Conservation (phyloP, 2,113 vertebrate genomes). For the Talpa occidentalis region DNA sequence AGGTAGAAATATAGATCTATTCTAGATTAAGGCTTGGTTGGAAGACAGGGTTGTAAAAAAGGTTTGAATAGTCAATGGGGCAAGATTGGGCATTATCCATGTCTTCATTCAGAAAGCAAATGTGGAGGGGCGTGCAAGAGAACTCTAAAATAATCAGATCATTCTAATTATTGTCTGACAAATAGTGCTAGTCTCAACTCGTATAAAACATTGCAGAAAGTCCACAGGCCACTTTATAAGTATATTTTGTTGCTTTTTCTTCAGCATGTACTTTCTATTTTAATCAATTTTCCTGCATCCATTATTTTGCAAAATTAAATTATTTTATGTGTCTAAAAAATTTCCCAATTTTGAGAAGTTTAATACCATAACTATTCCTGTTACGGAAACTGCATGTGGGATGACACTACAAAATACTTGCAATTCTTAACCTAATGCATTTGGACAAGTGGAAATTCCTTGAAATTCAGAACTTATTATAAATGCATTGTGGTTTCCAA, state of each 20-base stretch:
- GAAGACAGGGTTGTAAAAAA: neutral
- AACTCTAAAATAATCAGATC: neutral
- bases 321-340: neutral
- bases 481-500: constrained; percentile 51
- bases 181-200: neutral
- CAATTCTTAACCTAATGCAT: constrained; percentile 28
- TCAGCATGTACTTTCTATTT: neutral
- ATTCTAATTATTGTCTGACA: no score
- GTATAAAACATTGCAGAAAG: neutral
- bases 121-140: neutral
- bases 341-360: constrained; percentile 57
- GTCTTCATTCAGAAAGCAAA: neutral
- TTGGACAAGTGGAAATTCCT: constrained; percentile 54
- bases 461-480: constrained; percentile 63
- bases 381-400: neutral
- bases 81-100: neutral
- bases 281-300: neutral
- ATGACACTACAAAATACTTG: neutral
- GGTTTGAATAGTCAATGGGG: neutral
- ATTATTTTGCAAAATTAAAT: constrained; percentile 39
- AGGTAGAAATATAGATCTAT: neutral
- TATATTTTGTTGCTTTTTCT: neutral
- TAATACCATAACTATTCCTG: constrained; percentile 34
- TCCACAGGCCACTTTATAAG: neutral
- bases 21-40: neutral